Evolutionary conservation across 2,113 vertebrate genomes (phyloP).

Genomic region (Xenopus borealis): DNA sequence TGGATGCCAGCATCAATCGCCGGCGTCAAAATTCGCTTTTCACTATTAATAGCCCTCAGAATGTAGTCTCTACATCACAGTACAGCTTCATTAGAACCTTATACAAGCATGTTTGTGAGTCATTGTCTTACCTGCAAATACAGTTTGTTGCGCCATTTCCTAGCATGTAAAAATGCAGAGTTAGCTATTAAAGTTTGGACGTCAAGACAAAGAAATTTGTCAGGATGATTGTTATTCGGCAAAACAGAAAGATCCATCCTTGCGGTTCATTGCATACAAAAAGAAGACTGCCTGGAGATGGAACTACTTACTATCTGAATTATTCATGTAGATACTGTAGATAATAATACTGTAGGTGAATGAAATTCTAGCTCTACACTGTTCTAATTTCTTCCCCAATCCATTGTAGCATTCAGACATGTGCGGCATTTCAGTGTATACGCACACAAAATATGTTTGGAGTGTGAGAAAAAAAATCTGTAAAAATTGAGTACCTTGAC

Average conservation of each 20-base stretch:
- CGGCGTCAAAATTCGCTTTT: too few species aligned
- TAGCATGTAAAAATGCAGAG: constrained; percentile 69
- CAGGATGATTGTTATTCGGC: constrained; percentile 92
- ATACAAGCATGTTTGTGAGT: too few species aligned
- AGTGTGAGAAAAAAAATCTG: too few species aligned
- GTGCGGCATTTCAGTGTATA: too few species aligned
- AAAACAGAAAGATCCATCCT: constrained; percentile 87
- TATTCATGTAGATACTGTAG: constrained; percentile 65
- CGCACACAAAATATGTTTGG: too few species aligned
- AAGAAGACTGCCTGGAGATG: constrained; percentile 12
- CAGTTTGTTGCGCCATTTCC: constrained; percentile 82
- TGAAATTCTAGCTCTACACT: constrained; percentile 60
- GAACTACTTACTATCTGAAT: constrained; percentile 50
- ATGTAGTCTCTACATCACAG: too few species aligned
- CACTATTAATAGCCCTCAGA: too few species aligned
- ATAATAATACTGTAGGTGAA: constrained; percentile 53
- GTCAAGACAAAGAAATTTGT: constrained; percentile 90
- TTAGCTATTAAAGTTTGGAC: constrained; percentile 73
- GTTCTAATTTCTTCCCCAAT: too few species aligned
- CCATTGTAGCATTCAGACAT: too few species aligned
- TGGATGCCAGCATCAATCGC: too few species aligned
- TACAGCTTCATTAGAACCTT: too few species aligned
- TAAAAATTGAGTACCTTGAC: too few species aligned
- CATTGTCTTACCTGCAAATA: constrained; percentile 78
- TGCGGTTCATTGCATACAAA: constrained; percentile 23